Evolutionary conservation across 2,888 invertebrate species (phyloP), one percentile per base, ranked within the genome.

Genomic region (Tipula lateralis): DNA sequence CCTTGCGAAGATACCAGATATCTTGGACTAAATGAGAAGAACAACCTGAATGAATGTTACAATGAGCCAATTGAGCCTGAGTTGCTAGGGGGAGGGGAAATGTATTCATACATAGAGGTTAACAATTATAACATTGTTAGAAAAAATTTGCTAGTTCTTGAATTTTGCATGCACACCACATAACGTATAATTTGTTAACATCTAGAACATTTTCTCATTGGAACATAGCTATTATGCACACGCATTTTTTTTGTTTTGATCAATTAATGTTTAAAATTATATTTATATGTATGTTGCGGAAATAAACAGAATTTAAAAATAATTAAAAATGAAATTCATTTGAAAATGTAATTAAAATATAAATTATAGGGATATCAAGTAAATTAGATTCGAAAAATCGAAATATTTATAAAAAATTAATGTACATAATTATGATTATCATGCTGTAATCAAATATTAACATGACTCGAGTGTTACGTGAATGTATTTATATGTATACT

Each of bases 351-450:
- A 7, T 24, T 24, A 9, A 66, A 66, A 66, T 12, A 24, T 9
- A 66, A 66, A 66, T 24, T 4, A 44, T 4, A 44, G 24, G n/a
- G n/a, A n/a, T n/a, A 24, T 66, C 66, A 66, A 24, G 24, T 66
- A 24, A 66, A 66, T 66, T 66, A 66, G 66, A 66, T 66, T 66
- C n/a, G n/a, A n/a, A n/a, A 66, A 24, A 66, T 66, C 66, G 66
- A 7, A 66, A 66, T 24, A 66, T 24, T 66, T 39, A 39, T 39
- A 39, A 39, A 44, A 44, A 44, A 44, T 16, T 44, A 66, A 66
- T 66, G 24, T 66, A n/a, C n/a, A n/a, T n/a, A 66, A 66, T 66
- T 66, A 66, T 66, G 66, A 66, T 66, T 66, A 24, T 66, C 66
- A 66, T 66, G 66, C 3, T 24, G 66, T 66, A 66, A 66, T 66